Evolutionary conservation across 2,888 invertebrate species (phyloP), one percentile per base, ranked within the genome.

Genomic region (Phasia obesa): DNA sequence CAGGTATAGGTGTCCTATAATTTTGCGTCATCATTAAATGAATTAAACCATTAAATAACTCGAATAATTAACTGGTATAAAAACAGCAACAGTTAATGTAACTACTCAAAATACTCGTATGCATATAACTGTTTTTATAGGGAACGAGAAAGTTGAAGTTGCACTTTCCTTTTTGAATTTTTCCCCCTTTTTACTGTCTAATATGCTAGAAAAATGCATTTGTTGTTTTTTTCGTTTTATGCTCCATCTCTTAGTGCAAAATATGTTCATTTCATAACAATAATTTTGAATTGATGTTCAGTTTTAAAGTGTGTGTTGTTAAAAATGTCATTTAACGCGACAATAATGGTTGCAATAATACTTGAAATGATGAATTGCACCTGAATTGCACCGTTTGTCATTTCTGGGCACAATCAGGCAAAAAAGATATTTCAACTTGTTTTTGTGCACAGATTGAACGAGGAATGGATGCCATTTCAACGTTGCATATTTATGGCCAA

Each of bases 271-370:
- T 35, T 35, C 3, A 47, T 15, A 13, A 27, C 6, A 49, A 31
- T 27, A 31, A 27, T 57, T 53, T 51, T 73, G 65, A 73, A 67
- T 80, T 60, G 65, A 38, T 62, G 81, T 80, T 81, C 82, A 78
- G 17, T 84, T 85, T 31, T 77, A 47, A 55, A 89, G 89, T 89
- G 89, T 88, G 87, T 89, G n/a, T 88, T 89, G 89, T 89, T 83
- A 83, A 88, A 89, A 88, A 88, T 88, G 86, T 84, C 86, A 86
- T 86, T 84, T 84, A 85, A 85, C 85, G 85, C 84, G 87, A 88
- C 89, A 89, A 89, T 89, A 89, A 89, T 89, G 88, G 89, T 89
- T 89, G 89, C 89, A 89, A 89, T 88, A 89, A 89, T 87, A 88
- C 89, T 89, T 86, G 88, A 89, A 88, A 89, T 89, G 89, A 89